Base-by-base conservation (phyloP, 2,888 invertebrate genomes). In the Escarpia spicata region DNA sequence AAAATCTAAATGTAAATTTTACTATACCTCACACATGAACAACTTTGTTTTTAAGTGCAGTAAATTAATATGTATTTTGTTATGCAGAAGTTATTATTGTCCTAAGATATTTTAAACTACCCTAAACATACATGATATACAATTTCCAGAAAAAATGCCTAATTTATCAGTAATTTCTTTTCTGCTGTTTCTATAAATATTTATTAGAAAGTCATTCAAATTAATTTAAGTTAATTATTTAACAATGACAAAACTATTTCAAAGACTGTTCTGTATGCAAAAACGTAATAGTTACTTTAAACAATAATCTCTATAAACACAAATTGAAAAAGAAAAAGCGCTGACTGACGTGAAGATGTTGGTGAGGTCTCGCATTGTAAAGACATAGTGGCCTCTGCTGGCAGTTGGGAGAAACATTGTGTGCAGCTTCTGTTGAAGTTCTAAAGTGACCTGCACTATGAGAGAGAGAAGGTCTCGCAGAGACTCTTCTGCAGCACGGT, bases 351-450 rank as follows among this genome's bases (percentile, higher is more conserved):
- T 96, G 95, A 96, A 96, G 89, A 96, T 95, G 92, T 94, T 95
- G 52, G 95, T 94, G 90, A 96, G 94, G 93, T 96, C 96, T 92
- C 95, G 95, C 92, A 96, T 94, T 1, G 95, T 96, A 94, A 96
- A 96, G 92, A 96, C 94, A 93, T 96, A 96, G 94, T 96, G 96
- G 92, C 96, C 95, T 75, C 96, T 94, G 93, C 95, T 95, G 37
- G 96, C 94, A 8, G 96, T 96, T 6, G 95, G 95, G 43, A 96
- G 94, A 94, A 96, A 96, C 96, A 96, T 96, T 89, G 93, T 92
- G 12, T 95, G 92, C 92, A 96, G 94, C 43, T 96, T 94, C 90
- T 96, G 95, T 94, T 96, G 96, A 91, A 96, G 94, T 92, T 96
- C 96, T 89, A 96, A 95, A 0, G 95, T 96, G 89, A 96, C 96